phyloP scores from a whole-genome alignment of 2,113 vertebrate species.

The Cebidichthys violaceus region DNA sequence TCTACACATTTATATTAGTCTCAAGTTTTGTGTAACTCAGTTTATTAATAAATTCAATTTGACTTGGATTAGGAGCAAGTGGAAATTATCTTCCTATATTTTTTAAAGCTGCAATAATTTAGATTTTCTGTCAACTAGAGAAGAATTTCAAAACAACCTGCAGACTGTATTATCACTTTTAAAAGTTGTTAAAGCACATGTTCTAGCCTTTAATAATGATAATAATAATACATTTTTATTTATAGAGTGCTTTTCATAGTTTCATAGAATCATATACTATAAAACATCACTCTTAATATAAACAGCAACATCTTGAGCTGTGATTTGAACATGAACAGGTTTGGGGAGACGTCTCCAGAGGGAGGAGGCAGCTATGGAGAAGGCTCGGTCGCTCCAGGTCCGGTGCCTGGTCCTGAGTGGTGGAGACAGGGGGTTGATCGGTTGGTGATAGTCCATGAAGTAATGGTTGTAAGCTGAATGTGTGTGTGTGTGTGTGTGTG shows the following conservation, averaged over 20 bases:
- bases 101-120: not conserved
- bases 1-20: not conserved
- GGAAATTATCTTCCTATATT: not conserved
- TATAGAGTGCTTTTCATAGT: not conserved
- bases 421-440: not conserved
- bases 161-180: not conserved
- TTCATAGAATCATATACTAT: too few relatives aligned
- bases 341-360: too few relatives aligned
- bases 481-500: slow-evolving; percentile 19
- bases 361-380: too few relatives aligned
- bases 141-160: not conserved
- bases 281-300: not conserved
- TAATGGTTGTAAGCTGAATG: slow-evolving; percentile 19
- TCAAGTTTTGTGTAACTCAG: not conserved
- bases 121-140: not conserved
- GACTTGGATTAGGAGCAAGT: not conserved
- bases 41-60: not conserved
- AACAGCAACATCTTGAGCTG: not conserved
- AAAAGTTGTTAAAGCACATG: not conserved
- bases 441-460: slow-evolving; percentile 25
- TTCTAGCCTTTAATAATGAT: not conserved
- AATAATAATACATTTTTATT: not conserved
- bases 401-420: too few relatives aligned
- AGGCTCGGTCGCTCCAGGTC: too few relatives aligned
- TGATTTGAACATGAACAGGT: too few relatives aligned